Percentiles rank a stretch among this genome's conserved stretches.
phyloP scores from a whole-genome alignment of 2,888 invertebrate genomes.

The Biston stratarius region DNA sequence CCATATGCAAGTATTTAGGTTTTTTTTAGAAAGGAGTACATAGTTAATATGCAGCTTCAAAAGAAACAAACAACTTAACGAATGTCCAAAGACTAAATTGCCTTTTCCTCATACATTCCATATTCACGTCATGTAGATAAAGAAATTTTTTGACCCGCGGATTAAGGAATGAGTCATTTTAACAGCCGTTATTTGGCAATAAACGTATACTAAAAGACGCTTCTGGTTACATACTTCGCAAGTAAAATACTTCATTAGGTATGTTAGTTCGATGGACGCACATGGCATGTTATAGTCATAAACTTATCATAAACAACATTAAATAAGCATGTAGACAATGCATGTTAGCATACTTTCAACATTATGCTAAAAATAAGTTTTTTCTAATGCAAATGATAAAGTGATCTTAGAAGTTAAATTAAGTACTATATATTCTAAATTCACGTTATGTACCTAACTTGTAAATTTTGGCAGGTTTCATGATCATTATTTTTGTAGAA shows the following conservation, averaged over 20 bases:
- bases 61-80: slow-evolving; percentile 59
- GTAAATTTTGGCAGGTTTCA: neutral
- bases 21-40: slow-evolving; percentile 67
- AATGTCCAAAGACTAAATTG: slow-evolving; percentile 58
- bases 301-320: slow-evolving; percentile 30
- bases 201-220: slow-evolving; percentile 67
- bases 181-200: slow-evolving; percentile 73
- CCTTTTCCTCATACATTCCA: slow-evolving; percentile 67
- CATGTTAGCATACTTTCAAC: slow-evolving; percentile 20
- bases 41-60: slow-evolving; percentile 69
- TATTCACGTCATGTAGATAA: slow-evolving; percentile 68
- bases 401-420: neutral
- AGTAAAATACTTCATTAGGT: slow-evolving; percentile 55
- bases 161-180: slow-evolving; percentile 76
- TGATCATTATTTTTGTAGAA: neutral
- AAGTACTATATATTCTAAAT: neutral
- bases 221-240: slow-evolving; percentile 56
- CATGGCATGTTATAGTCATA: slow-evolving; percentile 2
- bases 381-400: slow-evolving; percentile 5
- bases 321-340: slow-evolving; percentile 40
- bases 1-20: slow-evolving; percentile 49
- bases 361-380: slow-evolving; percentile 11
- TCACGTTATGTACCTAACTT: neutral
- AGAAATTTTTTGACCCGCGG: slow-evolving; percentile 72
- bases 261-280: slow-evolving; percentile 38